phyloP scores from a whole-genome alignment of 2,888 invertebrate species.

The Melanchra persicariae region DNA sequence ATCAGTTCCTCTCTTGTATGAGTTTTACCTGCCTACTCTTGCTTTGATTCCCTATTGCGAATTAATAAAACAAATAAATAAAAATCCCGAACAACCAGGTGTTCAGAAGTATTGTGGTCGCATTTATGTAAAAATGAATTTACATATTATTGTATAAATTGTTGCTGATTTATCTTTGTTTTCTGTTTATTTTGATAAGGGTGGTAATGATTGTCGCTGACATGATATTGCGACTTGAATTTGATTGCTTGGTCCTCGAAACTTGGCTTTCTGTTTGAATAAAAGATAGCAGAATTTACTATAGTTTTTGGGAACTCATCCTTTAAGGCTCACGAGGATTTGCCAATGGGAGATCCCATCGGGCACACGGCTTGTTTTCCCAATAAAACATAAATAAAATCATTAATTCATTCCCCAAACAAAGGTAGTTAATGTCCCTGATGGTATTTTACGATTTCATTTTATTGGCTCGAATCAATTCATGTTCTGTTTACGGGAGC shows the following conservation, averaged over 20 bases:
- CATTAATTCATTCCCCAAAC: neutral
- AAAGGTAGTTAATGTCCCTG: slow-evolving; percentile 2
- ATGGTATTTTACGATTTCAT: slow-evolving; percentile 9
- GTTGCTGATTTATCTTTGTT: neutral
- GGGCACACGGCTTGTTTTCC: neutral
- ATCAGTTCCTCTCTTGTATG: neutral
- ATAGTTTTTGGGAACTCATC: neutral
- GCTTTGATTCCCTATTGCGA: neutral
- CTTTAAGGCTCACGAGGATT: neutral
- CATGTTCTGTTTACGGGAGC: slow-evolving; percentile 12
- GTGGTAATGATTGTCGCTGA: no score
- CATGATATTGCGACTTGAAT: no score
- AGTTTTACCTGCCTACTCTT: neutral
- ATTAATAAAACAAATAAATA: neutral
- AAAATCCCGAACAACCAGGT: neutral
- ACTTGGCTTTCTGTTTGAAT: neutral
- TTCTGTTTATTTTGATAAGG: slow-evolving; percentile 23
- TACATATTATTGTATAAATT: slow-evolving; percentile 46
- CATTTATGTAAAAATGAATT: slow-evolving; percentile 21
- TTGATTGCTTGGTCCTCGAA: no score
- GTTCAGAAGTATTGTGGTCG: slow-evolving; percentile 8
- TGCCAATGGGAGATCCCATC: neutral
- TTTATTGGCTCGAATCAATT: slow-evolving; percentile 31
- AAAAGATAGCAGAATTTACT: neutral
- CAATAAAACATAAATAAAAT: neutral